phyloP scores from a whole-genome alignment of 2,797 vertebrate genomes.

The Pseudochromis fuscus region DNA sequence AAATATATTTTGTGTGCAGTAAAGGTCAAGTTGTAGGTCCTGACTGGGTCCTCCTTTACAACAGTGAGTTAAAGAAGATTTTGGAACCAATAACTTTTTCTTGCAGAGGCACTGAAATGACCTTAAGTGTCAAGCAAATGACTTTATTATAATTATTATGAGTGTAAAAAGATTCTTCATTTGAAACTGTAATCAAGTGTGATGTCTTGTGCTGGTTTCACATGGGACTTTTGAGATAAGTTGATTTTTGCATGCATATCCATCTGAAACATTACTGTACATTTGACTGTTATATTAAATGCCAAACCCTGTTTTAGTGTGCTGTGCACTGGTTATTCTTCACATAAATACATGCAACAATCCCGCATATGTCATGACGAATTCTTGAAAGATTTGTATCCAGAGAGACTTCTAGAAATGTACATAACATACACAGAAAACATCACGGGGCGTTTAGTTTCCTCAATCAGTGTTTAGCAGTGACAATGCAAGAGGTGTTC shows the following conservation, averaged over 20 bases:
- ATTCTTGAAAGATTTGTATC: neutral
- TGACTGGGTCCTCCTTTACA: constrained; percentile 10
- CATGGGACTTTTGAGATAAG: constrained; percentile 79
- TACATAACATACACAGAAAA: neutral
- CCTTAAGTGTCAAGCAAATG: constrained; percentile 31
- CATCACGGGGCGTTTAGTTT: neutral
- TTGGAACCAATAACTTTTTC: constrained; percentile 39
- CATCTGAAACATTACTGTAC: constrained; percentile 83
- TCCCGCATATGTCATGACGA: too few species aligned
- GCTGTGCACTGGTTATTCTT: constrained; percentile 33
- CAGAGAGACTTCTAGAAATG: neutral
- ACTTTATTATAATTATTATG: constrained; percentile 48
- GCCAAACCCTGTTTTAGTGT: constrained; percentile 59
- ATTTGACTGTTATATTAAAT: constrained; percentile 87
- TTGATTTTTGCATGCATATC: constrained; percentile 84
- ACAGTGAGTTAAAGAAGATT: constrained; percentile 31
- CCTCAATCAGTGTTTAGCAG: neutral
- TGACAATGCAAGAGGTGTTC: too few species aligned
- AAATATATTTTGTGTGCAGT: constrained; percentile 33
- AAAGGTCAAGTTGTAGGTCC: constrained; percentile 15
- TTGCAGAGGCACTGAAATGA: constrained; percentile 33
- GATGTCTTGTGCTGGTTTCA: constrained; percentile 88
- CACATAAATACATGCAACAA: neutral
- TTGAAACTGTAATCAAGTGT: constrained; percentile 70
- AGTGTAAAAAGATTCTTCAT: constrained; percentile 59